Conservation (phyloP, 2,113 vertebrate genomes). For the Athene cunicularia region DNA sequence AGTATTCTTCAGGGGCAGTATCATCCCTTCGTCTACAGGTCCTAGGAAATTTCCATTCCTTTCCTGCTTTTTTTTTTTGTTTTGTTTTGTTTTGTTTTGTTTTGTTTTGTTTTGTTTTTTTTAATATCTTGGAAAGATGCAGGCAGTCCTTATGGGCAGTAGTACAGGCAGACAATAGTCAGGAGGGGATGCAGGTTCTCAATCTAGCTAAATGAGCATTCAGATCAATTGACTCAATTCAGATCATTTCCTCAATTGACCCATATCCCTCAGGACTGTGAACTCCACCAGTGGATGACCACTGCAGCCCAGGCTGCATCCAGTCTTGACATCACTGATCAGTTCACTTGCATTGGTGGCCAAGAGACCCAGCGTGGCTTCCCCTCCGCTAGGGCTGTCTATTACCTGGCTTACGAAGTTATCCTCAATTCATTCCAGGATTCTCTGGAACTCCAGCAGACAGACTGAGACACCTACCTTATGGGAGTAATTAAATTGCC, state of each 20-base stretch:
- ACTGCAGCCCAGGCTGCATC: neutral
- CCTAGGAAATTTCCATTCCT: neutral
- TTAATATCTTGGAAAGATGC: neutral
- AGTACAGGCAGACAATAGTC: no score
- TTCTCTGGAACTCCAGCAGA: neutral
- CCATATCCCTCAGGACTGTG: neutral
- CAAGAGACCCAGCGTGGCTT: neutral
- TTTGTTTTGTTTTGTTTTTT: accelerated
- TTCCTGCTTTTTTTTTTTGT: neutral
- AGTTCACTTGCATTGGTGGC: neutral
- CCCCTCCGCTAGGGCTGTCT: neutral
- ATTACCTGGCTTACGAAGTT: neutral
- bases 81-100: accelerated
- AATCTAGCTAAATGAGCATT: neutral
- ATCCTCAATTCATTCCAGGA: neutral
- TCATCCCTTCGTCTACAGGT: neutral
- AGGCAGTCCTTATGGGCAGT: neutral
- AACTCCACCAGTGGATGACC: neutral
- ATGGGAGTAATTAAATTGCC: neutral
- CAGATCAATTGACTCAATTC: neutral
- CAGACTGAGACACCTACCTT: neutral
- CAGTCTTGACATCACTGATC: neutral
- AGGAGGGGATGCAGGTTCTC: neutral
- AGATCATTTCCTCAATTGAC: no score
- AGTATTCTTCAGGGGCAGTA: neutral